Evolutionary conservation across 2,113 vertebrate genomes (phyloP).

Genomic region (Pao palembangensis): DNA sequence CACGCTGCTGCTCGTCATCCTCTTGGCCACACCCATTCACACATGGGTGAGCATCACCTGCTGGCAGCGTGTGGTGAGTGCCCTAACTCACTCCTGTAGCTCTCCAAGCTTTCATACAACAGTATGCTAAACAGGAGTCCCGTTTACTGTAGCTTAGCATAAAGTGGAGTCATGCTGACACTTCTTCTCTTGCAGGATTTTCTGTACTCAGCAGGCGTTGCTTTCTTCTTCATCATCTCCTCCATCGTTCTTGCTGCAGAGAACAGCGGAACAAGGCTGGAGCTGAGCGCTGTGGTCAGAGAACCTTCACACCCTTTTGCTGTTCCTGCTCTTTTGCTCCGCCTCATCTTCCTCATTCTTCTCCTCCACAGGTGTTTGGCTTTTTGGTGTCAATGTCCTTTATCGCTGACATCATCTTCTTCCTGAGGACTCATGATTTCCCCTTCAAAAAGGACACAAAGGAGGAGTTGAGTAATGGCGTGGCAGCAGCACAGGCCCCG

Average conservation of each 20-base stretch:
- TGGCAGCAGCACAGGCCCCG: fast-evolving
- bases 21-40: slow-evolving; percentile 74
- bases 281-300: slow-evolving; percentile 75
- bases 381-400: slow-evolving; percentile 75
- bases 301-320: not conserved
- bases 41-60: slow-evolving; percentile 59
- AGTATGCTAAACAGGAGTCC: no score
- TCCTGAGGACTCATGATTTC: not conserved
- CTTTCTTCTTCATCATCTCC: slow-evolving; percentile 67
- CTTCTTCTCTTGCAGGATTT: slow-evolving; percentile 74
- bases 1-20: slow-evolving; percentile 75
- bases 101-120: no score
- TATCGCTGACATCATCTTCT: slow-evolving; percentile 27
- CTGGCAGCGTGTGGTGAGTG: slow-evolving; percentile 74
- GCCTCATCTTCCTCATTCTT: not conserved
- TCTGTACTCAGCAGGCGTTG: slow-evolving; percentile 48
- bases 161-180: not conserved
- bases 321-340: not conserved
- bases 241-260: slow-evolving; percentile 69
- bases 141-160: no score
- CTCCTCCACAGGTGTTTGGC: slow-evolving; percentile 80
- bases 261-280: slow-evolving; percentile 47
- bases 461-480: not conserved
- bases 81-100: not conserved
- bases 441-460: not conserved